Evolutionary conservation across 2,888 invertebrate genomes (phyloP), one percentile per base, ranked within the genome.

Genomic region (Andricus quercusramuli): DNA sequence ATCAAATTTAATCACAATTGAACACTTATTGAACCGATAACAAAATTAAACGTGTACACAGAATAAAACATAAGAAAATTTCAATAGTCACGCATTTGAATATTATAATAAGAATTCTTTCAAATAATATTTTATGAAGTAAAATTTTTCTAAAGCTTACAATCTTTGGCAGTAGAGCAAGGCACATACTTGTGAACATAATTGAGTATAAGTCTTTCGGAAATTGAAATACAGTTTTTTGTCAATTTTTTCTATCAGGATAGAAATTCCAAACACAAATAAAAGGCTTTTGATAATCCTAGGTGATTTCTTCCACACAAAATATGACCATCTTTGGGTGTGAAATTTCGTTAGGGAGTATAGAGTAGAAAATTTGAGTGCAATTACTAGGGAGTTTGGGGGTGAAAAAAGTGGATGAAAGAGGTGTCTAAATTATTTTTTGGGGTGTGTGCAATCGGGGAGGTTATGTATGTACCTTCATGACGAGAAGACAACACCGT

Each of bases 381-480:
- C n/a, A 66, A 66, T 15, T 11, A 51, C n/a, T 51, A 32, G 32
- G n/a, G 25, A 2, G 29, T 32, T n/a, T 56, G 4, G 9, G 20
- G 29, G 9, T 20, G 13, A 37, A 74, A 25, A 29, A 29, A 51
- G 2, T 68, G 8, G 15, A 29, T 74, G 32, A 5, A 13, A 32
- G 1, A 8, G 29, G 56, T 56, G 11, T 32, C 32, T 56, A 32
- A 32, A 74, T 32, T 56, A 56, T 29, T 74, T 13, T 13, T 32
- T 6, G 56, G n/a, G 29, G 32, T 56, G 32, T 56, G 20, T 74
- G 74, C 56, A 66, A 68, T 77, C 32, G 66, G 76, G 74, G 79
- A 79, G 81, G 80, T 82, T 82, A 77, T 82, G 83, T 82, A 77
- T 82, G 83, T 85, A 87, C 85, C 86, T 86, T 86, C 84, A 83